These are phyloP conservation scores for Misgurnus anguillicaudatus DNA, from an alignment of 2,113 vertebrate genomes.

Conservation along the genomic window DNA sequence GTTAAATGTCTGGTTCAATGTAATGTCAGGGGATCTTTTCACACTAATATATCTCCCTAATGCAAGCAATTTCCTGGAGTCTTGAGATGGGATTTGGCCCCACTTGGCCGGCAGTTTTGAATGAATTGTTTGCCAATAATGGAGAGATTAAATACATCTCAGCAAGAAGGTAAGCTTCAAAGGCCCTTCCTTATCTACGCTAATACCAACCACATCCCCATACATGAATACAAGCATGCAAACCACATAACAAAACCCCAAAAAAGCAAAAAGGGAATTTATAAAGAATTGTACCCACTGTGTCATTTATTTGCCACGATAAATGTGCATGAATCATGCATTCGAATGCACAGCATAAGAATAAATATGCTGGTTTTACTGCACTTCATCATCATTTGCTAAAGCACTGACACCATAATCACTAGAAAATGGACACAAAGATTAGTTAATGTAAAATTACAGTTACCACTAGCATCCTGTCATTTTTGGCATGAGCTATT, in stretches of 20 bases:
- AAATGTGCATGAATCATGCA: no score
- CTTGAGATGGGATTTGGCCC: constrained; percentile 70
- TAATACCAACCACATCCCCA: background rate
- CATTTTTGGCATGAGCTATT: no score
- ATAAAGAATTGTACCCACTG: background rate
- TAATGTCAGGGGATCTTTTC: constrained; percentile 74
- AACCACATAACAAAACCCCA: constrained; percentile 28
- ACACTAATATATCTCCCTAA: constrained; percentile 80
- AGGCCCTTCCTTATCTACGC: constrained; percentile 19
- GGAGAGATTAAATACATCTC: constrained; percentile 65
- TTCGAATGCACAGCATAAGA: no score
- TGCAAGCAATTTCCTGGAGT: constrained; percentile 79
- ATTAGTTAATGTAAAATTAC: background rate
- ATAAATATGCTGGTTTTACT: no score
- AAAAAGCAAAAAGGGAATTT: background rate
- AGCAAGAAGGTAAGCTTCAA: constrained; percentile 39
- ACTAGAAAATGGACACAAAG: background rate
- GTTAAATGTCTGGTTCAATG: constrained; percentile 62
- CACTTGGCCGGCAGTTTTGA: constrained; percentile 62
- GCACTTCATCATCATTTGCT: background rate
- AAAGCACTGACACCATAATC: background rate
- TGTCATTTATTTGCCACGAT: background rate
- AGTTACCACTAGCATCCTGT: background rate
- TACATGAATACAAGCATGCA: background rate
- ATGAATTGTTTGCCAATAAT: constrained; percentile 70